These are phyloP conservation scores for Calliopsis andreniformis DNA, from an alignment of 1,140 invertebrate genomes.

Conservation along the genomic window DNA sequence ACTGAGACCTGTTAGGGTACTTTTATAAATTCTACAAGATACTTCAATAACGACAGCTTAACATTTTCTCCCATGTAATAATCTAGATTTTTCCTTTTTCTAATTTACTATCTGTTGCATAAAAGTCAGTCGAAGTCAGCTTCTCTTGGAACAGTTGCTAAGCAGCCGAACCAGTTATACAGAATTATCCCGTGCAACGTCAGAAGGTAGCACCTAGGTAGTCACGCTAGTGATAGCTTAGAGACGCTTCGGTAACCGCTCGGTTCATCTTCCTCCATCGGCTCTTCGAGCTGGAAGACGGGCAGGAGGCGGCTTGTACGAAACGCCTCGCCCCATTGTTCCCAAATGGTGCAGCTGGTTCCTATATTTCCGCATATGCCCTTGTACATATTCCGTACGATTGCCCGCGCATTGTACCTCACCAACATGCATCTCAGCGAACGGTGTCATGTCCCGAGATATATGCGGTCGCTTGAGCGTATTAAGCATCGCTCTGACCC, in stretches of 20 bases:
- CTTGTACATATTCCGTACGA: conserved; percentile 49
- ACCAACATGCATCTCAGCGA: conserved; percentile 13
- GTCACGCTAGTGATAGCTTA: conserved; percentile 33
- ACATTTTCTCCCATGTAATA: too few relatives aligned
- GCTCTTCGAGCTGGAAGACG: conserved; percentile 45
- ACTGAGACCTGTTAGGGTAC: too few relatives aligned
- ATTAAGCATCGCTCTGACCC: neutral
- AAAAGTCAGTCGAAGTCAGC: too few relatives aligned
- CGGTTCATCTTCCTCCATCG: neutral
- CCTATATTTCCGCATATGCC: conserved; percentile 48
- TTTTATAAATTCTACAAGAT: too few relatives aligned
- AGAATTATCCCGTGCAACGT: too few relatives aligned
- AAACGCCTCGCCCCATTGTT: conserved; percentile 61
- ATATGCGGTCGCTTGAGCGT: neutral
- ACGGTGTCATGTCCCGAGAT: conserved; percentile 41
- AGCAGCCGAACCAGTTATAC: too few relatives aligned
- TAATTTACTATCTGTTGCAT: too few relatives aligned
- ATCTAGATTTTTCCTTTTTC: too few relatives aligned
- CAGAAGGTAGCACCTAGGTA: too few relatives aligned
- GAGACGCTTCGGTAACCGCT: conserved; percentile 39
- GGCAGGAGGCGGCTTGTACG: conserved; percentile 56
- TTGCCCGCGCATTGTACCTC: conserved; percentile 49
- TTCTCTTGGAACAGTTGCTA: too few relatives aligned
- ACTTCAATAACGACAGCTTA: too few relatives aligned
- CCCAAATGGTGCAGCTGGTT: conserved; percentile 59